Percentiles rank a stretch among this genome's conserved stretches.
Conservation (phyloP, 2,113 vertebrate species). For the Salvelinus fontinalis region DNA sequence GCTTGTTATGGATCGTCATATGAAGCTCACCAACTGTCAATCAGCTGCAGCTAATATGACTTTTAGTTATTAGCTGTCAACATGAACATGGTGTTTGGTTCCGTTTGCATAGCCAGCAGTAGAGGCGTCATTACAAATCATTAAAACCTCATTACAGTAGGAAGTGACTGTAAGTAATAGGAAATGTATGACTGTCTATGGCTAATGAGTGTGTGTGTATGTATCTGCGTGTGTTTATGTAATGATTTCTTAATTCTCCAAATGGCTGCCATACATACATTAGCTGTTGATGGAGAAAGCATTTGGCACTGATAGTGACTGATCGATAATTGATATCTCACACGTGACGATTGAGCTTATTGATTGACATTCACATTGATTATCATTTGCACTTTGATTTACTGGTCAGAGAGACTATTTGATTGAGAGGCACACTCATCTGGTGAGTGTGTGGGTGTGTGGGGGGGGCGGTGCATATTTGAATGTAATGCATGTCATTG, state of each 20-base stretch:
- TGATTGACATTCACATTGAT: slow-evolving; percentile 38
- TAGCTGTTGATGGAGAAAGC: slow-evolving; percentile 22
- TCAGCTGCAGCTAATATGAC: slow-evolving; percentile 1
- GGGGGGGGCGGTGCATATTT: not conserved
- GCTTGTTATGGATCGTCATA: not conserved
- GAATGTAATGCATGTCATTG: not conserved
- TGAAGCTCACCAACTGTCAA: not conserved
- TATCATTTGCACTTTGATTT: slow-evolving; percentile 16
- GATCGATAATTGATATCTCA: slow-evolving; percentile 42
- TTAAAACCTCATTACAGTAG: slow-evolving; percentile 46
- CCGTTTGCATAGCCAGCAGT: not conserved
- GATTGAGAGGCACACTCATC: slow-evolving; percentile 6
- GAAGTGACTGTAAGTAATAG: slow-evolving; percentile 25
- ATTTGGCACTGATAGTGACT: not conserved
- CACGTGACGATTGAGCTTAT: slow-evolving; percentile 15
- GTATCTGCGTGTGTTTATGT: not conserved
- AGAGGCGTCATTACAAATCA: slow-evolving; percentile 42
- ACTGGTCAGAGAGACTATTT: slow-evolving; percentile 7
- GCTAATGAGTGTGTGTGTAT: not conserved
- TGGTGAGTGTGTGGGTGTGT: not conserved
- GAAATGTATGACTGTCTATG: slow-evolving; percentile 4
- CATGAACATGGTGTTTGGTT: slow-evolving; percentile 19
- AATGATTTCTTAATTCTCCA: slow-evolving; percentile 33
- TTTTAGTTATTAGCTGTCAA: slow-evolving; percentile 15
- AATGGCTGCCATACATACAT: slow-evolving; percentile 8